phyloP scores from a whole-genome alignment of 2,113 vertebrate genomes.

The Macrotus californicus region DNA sequence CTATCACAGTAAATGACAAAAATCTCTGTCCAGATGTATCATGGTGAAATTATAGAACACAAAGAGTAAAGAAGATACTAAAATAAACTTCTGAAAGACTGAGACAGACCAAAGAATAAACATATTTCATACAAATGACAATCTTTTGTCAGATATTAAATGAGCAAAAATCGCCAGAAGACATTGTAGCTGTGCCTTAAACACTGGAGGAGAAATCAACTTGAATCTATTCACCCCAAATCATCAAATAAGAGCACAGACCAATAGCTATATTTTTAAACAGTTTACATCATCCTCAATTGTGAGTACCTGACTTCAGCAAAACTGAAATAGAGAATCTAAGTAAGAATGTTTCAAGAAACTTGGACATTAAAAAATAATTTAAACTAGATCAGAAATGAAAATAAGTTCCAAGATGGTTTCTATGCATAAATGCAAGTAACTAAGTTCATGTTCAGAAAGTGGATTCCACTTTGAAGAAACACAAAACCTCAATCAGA shows the following conservation, averaged over 20 bases:
- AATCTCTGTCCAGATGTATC: not conserved
- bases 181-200: not conserved
- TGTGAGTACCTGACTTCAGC: not conserved
- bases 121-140: not conserved
- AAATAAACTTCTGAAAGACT: not conserved
- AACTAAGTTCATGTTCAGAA: not conserved
- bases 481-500: not conserved
- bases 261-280: not conserved
- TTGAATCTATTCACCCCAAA: not conserved
- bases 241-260: not conserved
- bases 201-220: not conserved
- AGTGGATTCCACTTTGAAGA: not conserved
- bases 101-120: not conserved
- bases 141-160: not conserved
- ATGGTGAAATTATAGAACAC: not conserved
- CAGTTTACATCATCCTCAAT: not conserved
- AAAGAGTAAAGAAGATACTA: not conserved
- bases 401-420: not conserved
- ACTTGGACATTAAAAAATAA: not conserved
- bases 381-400: not conserved
- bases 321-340: not conserved
- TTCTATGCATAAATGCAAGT: not conserved
- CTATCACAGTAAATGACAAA: not conserved
- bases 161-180: not conserved
- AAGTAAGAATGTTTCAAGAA: not conserved